Percentiles rank a stretch among this genome's conserved stretches.
phyloP scores from a whole-genome alignment of 2,113 vertebrate species.

The Bettongia penicillata region DNA sequence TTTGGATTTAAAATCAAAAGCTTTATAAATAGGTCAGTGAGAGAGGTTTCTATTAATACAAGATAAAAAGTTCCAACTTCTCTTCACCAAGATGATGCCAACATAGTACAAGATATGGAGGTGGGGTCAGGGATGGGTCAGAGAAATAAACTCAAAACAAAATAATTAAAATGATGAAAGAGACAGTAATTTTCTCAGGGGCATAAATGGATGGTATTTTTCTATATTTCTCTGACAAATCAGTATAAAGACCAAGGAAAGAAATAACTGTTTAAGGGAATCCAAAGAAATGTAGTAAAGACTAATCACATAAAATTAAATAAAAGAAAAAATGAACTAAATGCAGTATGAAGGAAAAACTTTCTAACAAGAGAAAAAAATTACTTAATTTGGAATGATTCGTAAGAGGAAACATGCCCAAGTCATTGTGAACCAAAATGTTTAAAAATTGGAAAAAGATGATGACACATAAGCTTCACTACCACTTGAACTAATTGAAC shows the following conservation, averaged over 20 bases:
- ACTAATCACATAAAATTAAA: slow-evolving; percentile 55
- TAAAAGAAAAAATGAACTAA: slow-evolving; percentile 60
- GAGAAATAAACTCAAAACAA: neutral
- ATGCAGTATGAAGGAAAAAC: slow-evolving; percentile 4
- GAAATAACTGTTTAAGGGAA: slow-evolving; percentile 42
- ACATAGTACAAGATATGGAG: neutral
- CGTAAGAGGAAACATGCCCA: slow-evolving; percentile 22
- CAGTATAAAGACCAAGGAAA: neutral
- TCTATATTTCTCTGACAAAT: neutral
- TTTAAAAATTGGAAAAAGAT: slow-evolving; percentile 21
- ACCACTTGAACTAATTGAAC: slow-evolving; percentile 32
- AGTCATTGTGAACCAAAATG: slow-evolving; percentile 34
- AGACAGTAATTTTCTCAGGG: neutral
- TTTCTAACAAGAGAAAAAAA: slow-evolving; percentile 23
- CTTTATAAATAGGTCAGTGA: neutral
- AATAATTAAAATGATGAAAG: slow-evolving; percentile 9
- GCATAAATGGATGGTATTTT: slow-evolving; percentile 19
- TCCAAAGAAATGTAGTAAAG: slow-evolving; percentile 40
- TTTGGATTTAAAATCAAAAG: neutral
- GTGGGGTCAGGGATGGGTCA: neutral
- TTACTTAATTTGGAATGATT: slow-evolving; percentile 40
- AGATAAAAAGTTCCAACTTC: neutral
- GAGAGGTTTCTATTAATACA: neutral
- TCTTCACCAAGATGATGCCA: neutral
- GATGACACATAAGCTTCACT: neutral